Percentiles rank a stretch among this genome's conserved stretches.
Evolutionary conservation across 2,797 vertebrate genomes (phyloP).

Genomic region (Heterohyrax brucei): DNA sequence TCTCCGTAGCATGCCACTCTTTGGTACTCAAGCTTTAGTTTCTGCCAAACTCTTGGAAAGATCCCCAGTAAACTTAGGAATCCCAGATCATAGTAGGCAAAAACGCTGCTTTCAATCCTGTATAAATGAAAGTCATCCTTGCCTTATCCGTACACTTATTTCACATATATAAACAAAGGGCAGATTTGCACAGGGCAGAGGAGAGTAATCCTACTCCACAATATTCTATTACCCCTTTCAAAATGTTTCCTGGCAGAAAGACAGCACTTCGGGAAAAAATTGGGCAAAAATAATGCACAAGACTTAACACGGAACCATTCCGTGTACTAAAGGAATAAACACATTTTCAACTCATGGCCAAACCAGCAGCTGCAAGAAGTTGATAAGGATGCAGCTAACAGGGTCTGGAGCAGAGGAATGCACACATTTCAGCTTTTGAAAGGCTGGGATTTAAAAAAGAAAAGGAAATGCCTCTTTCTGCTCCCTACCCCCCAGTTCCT

Average conservation of each 20-base stretch:
- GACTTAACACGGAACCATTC: neutral
- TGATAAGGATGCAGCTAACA: constrained; percentile 59
- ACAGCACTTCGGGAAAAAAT: neutral
- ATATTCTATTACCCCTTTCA: neutral
- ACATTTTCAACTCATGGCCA: constrained; percentile 31
- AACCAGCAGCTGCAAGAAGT: constrained; percentile 40
- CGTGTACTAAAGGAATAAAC: neutral
- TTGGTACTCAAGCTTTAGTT: neutral
- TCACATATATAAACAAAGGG: neutral
- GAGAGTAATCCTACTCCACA: neutral
- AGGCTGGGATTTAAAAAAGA: neutral
- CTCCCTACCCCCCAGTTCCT: neutral
- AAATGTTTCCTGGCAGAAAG: constrained; percentile 57
- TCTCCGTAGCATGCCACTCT: neutral
- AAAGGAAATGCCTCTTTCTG: neutral
- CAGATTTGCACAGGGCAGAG: neutral
- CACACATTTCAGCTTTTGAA: neutral
- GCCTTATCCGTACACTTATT: neutral
- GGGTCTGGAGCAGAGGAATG: neutral
- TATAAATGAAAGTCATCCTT: neutral
- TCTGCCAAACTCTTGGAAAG: neutral
- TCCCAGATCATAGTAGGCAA: neutral
- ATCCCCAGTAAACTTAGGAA: neutral
- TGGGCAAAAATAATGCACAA: constrained; percentile 28
- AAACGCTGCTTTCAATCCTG: neutral